These are phyloP conservation scores for Drosophila cognata DNA, from an alignment of 2,888 invertebrate genomes.

Conservation along the genomic window DNA sequence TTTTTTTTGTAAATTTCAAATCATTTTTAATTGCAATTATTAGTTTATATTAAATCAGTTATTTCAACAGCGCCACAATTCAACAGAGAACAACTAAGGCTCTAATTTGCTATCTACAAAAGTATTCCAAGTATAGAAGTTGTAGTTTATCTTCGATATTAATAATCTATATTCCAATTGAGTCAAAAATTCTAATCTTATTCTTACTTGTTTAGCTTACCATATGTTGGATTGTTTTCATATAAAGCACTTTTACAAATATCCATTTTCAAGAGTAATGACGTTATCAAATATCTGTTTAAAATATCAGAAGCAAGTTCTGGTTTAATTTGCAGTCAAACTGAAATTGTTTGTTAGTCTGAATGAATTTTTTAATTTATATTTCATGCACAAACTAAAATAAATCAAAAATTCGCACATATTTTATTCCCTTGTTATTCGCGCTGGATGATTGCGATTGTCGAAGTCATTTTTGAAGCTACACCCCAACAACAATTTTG, in stretches of 20 bases:
- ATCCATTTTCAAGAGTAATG: neutral
- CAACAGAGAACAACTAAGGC: neutral
- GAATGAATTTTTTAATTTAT: neutral
- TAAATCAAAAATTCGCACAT: conserved; percentile 7
- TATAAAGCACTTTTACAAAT: neutral
- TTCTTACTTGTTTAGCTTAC: neutral
- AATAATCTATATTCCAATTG: neutral
- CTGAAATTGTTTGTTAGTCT: no score
- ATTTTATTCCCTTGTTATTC: conserved; percentile 6
- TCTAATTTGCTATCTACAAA: neutral
- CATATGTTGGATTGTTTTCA: neutral
- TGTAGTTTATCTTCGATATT: no score
- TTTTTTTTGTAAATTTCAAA: neutral
- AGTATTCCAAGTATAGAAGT: neutral
- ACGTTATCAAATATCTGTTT: neutral
- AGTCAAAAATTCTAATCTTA: neutral
- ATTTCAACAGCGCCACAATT: neutral
- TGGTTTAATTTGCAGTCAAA: neutral
- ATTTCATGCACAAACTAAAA: conserved; percentile 27
- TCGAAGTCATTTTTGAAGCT: conserved; percentile 30
- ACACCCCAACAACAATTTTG: conserved; percentile 38
- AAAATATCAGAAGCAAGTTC: neutral
- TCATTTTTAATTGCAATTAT: neutral
- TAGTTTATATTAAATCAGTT: neutral
- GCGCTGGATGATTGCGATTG: conserved; percentile 11